Evolutionary conservation across 2,113 vertebrate species (phyloP).

Genomic region (Ondatra zibethicus): DNA sequence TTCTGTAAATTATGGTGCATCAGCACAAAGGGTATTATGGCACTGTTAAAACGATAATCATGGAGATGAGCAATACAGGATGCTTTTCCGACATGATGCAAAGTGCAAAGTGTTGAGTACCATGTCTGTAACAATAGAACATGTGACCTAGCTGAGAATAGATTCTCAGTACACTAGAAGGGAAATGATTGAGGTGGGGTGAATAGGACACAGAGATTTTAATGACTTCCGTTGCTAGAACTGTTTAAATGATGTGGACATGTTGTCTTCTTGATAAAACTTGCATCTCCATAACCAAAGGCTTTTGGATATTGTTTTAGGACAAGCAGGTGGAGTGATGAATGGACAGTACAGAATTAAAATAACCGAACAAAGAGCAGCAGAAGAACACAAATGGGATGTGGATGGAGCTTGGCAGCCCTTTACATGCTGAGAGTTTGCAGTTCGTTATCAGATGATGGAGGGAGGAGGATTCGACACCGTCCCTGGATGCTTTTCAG

Average conservation of each 20-base stretch:
- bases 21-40: conserved; percentile 27
- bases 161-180: not conserved
- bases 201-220: not conserved
- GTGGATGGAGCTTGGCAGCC: accelerated
- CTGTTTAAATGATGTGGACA: conserved; percentile 36
- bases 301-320: not conserved
- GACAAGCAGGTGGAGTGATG: not conserved
- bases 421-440: not conserved
- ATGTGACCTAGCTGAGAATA: not conserved
- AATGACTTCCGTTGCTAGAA: conserved; percentile 19
- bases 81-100: conserved; percentile 6
- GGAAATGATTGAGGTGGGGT: not conserved
- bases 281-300: not conserved
- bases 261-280: not conserved
- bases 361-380: not conserved
- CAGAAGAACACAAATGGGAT: accelerated
- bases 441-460: not conserved
- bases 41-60: conserved; percentile 66
- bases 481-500: not conserved
- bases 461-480: not conserved
- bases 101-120: not conserved
- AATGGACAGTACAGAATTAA: not conserved
- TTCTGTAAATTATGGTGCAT: conserved; percentile 63
- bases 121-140: not conserved
- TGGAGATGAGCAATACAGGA: conserved; percentile 2